Base-by-base conservation (phyloP, 2,113 vertebrate species). In the Pygoscelis adeliae region DNA sequence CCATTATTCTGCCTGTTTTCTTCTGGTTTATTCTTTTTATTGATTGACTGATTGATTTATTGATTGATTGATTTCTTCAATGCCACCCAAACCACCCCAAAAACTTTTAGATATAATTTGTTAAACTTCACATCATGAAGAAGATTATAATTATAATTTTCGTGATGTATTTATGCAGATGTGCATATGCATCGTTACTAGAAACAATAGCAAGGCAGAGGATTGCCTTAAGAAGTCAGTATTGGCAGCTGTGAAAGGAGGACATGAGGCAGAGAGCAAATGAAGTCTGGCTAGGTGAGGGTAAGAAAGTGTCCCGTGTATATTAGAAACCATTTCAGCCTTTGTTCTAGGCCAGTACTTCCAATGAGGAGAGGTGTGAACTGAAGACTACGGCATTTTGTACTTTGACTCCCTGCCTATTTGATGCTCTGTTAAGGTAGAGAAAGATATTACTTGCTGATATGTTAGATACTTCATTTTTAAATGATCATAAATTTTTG, bases 401-500 rank as follows among this genome's bases (percentile, higher is more conserved):
- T 92, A 9, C 72, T 84, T 94, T 80, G 91, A 93, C 87, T 94
- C 65, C 50, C 69, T 71, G 87, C 72, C 65, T 87, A 27, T 90
- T 88, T 93, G 93, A 76, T 94, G 92, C 66, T 93, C 88, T 90
- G 74, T 85, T 96, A 90, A 93, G 88, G 59, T 36, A 55, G 49
- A 73, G 92, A 88, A 88, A 88, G 93, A 86, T 96, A 97, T 89
- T 93, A 70, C 91, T 83, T 85, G 81, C 95, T 97, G 95, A 83
- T 96, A 49, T 70, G 87, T 96, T 94, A 95, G 84, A 97, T 96
- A 84, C 91, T 85, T 97, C 97, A 97, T 97, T 96, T 97, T 96
- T 95, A 97, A 97, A 96, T 92, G 94, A 95, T 66, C 94, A 78
- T 97, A 97, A 97, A 96, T 97, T 97, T 93, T 82, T 95, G 74